These are phyloP conservation scores for Tinea pellionella DNA, from an alignment of 2,888 invertebrate genomes.

Conservation along the genomic window DNA sequence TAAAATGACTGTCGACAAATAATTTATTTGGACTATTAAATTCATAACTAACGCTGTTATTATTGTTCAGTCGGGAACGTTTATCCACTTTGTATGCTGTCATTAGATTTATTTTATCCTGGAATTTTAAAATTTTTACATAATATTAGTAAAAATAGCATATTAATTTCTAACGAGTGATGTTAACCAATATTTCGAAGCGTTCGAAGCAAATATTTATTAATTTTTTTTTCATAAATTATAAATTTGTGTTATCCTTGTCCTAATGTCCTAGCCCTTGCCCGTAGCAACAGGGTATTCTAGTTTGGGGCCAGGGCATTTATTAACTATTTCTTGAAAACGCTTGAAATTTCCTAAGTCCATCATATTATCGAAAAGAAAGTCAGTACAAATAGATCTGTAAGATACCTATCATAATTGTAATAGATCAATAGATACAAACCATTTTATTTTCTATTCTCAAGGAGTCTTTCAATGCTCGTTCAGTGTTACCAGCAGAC, in stretches of 20 bases:
- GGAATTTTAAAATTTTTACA: conserved; percentile 23
- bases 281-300: too few species aligned
- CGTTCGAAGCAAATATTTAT: too few species aligned
- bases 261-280: too few species aligned
- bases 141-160: not conserved
- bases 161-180: too few species aligned
- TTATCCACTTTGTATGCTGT: conserved; percentile 80
- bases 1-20: conserved; percentile 72
- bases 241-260: too few species aligned
- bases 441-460: conserved; percentile 70
- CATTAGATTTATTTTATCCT: conserved; percentile 78
- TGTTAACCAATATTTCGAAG: too few species aligned
- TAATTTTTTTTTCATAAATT: too few species aligned
- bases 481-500: conserved; percentile 77
- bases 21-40: conserved; percentile 82
- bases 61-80: conserved; percentile 57
- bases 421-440: conserved; percentile 17
- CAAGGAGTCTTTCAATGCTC: conserved; percentile 71
- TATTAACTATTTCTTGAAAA: too few species aligned
- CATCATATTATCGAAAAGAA: too few species aligned
- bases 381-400: not conserved
- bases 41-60: conserved; percentile 73
- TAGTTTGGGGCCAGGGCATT: too few species aligned
- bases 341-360: too few species aligned
- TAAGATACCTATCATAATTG: not conserved